Conservation (phyloP, 1,140 invertebrate genomes). For the Conopomorpha cramerella region DNA sequence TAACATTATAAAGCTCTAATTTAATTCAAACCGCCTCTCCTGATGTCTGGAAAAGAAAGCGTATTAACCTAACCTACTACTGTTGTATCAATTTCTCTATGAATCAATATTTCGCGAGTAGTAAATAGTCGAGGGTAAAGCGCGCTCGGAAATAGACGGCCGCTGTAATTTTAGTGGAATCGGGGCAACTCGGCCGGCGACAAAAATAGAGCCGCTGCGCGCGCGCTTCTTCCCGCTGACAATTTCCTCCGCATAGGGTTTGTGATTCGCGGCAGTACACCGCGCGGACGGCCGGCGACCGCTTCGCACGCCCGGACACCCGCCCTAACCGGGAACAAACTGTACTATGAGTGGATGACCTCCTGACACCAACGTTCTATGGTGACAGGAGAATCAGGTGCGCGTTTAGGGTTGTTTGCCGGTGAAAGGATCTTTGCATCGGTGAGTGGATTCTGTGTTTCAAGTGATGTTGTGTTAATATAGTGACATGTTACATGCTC, state of each 20-base stretch:
- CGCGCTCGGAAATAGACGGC: conserved; percentile 52
- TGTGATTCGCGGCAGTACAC: conserved; percentile 29
- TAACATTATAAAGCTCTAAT: no score
- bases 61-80: no score
- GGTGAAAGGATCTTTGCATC: no score
- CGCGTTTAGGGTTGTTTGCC: no score
- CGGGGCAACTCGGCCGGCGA: conserved; percentile 53
- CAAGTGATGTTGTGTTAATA: not conserved
- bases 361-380: no score
- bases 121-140: conserved; percentile 28
- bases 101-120: no score
- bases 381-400: no score
- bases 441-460: not conserved
- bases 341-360: not conserved
- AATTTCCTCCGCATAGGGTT: conserved; percentile 54
- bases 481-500: not conserved
- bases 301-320: conserved; percentile 4
- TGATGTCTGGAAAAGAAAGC: no score
- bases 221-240: conserved; percentile 46
- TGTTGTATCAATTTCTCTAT: no score
- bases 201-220: conserved; percentile 48
- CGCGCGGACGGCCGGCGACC: conserved; percentile 5
- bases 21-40: no score
- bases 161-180: conserved; percentile 58
- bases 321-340: not conserved